These are phyloP conservation scores for Procambarus virginalis DNA, from an alignment of 1,140 invertebrate species.

Conservation along the genomic window DNA sequence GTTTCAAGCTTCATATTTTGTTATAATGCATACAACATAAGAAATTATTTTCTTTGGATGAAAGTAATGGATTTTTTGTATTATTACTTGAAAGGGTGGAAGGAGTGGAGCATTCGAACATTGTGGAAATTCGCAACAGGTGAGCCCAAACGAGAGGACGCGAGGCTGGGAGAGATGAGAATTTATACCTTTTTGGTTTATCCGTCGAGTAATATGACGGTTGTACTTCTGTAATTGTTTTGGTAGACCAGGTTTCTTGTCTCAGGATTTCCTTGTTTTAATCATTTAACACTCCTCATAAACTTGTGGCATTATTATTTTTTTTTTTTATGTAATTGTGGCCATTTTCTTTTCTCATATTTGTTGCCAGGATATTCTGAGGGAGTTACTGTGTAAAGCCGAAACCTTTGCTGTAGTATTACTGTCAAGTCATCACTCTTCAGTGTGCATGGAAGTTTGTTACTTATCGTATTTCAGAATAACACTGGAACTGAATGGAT, in stretches of 20 bases:
- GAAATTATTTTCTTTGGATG: slow-evolving; percentile 22
- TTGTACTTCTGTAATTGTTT: slow-evolving; percentile 46
- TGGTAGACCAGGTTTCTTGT: slow-evolving; percentile 31
- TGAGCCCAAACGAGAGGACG: slow-evolving; percentile 66
- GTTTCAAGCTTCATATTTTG: slow-evolving; percentile 62
- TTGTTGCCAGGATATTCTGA: slow-evolving; percentile 28
- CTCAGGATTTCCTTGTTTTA: slow-evolving; percentile 44
- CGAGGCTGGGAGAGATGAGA: slow-evolving; percentile 57
- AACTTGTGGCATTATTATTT: not conserved
- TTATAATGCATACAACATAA: slow-evolving; percentile 44
- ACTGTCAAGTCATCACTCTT: slow-evolving; percentile 36
- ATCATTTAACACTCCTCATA: slow-evolving; percentile 27
- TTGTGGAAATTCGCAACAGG: slow-evolving; percentile 61
- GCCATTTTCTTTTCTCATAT: not conserved
- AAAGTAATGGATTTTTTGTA: slow-evolving; percentile 53
- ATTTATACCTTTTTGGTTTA: slow-evolving; percentile 23
- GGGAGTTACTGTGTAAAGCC: slow-evolving; percentile 32
- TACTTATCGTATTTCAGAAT: slow-evolving; percentile 40
- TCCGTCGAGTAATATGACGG: slow-evolving; percentile 43
- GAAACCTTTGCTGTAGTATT: slow-evolving; percentile 42
- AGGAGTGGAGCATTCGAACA: slow-evolving; percentile 63
- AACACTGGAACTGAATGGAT: slow-evolving; percentile 30
- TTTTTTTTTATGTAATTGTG: not conserved
- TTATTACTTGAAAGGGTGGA: slow-evolving; percentile 62
- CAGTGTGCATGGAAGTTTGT: slow-evolving; percentile 60